Conservation (phyloP, 2,888 invertebrate species). For the Luperina nickerlii region DNA sequence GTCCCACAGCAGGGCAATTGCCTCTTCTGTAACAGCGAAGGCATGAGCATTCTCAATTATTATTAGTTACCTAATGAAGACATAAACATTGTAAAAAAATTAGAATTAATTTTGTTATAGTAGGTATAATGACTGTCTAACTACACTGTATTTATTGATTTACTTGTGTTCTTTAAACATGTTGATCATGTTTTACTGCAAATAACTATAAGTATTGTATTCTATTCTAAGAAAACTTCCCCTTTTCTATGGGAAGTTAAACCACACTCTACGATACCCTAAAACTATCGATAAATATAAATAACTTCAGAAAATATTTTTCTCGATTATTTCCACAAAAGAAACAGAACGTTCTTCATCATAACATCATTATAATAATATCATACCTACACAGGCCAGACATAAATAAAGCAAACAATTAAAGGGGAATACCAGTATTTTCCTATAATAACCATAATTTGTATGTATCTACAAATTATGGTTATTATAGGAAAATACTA, state of each 20-base stretch:
- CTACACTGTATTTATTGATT: background rate
- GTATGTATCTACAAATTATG: background rate
- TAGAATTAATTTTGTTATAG: too few species aligned
- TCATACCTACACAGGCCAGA: conserved; percentile 31
- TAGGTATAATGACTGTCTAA: background rate
- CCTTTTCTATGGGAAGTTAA: background rate
- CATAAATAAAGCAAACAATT: conserved; percentile 28
- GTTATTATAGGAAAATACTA: too few species aligned
- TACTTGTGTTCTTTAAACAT: background rate
- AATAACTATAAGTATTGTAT: background rate
- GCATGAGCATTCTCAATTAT: background rate
- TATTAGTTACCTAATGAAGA: too few species aligned
- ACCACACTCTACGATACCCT: background rate
- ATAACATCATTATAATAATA: conserved; percentile 31
- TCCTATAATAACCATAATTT: conserved; percentile 10
- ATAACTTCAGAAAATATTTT: background rate
- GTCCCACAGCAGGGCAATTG: background rate
- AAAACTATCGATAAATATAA: background rate
- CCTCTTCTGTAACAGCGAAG: background rate
- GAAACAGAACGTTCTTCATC: background rate
- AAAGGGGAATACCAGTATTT: conserved; percentile 24
- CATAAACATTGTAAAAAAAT: too few species aligned
- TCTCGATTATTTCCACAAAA: background rate
- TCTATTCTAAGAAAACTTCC: background rate
- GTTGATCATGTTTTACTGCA: too few species aligned